These are phyloP conservation scores for Aspidoscelis tigris DNA, from an alignment of 2,113 vertebrate genomes.

Conservation along the genomic window DNA sequence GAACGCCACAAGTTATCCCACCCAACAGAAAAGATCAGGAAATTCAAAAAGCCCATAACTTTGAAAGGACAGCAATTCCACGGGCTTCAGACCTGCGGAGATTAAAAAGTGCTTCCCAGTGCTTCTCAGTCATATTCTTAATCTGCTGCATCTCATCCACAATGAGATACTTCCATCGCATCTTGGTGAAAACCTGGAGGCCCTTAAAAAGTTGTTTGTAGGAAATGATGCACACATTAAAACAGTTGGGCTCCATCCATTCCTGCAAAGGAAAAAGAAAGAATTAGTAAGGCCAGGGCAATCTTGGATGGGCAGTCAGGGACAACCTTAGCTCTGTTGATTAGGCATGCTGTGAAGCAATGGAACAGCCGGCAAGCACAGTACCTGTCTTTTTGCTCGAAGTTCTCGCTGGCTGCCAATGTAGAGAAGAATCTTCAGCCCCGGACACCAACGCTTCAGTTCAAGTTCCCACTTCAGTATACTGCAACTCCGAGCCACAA, in stretches of 20 bases:
- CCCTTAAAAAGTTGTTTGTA: constrained; percentile 92
- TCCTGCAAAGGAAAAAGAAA: constrained; percentile 68
- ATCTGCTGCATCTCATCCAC: constrained; percentile 91
- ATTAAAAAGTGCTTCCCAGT: constrained; percentile 89
- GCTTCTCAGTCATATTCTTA: constrained; percentile 89
- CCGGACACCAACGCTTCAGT: constrained; percentile 93
- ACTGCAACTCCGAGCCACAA: constrained; percentile 90
- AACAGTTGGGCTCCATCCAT: constrained; percentile 87
- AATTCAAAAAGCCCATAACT: no score
- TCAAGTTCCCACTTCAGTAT: constrained; percentile 92
- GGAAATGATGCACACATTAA: constrained; percentile 90
- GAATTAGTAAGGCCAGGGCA: no score
- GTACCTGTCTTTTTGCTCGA: constrained; percentile 86
- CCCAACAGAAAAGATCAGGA: neutral
- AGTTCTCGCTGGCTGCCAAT: constrained; percentile 86
- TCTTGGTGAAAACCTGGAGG: constrained; percentile 84
- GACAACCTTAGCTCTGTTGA: neutral
- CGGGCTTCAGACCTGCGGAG: constrained; percentile 81
- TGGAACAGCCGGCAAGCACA: neutral
- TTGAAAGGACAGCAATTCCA: neutral
- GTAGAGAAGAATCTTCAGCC: constrained; percentile 89
- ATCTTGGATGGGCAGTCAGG: no score
- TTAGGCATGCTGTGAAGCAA: no score
- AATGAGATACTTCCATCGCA: constrained; percentile 87
- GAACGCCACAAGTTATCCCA: neutral